These are phyloP conservation scores for Tortricodes alternella DNA, from an alignment of 2,888 invertebrate species.

Conservation along the genomic window DNA sequence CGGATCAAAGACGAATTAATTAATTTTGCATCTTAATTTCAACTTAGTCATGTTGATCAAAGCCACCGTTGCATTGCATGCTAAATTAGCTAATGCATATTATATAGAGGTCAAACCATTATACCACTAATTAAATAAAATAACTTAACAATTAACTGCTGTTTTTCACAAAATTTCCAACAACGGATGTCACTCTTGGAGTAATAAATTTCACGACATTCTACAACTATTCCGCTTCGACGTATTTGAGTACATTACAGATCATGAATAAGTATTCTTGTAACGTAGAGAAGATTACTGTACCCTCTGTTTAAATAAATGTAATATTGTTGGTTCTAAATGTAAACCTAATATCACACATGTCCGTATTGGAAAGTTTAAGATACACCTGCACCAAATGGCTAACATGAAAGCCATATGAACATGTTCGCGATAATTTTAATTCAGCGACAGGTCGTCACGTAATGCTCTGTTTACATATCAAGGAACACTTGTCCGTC, in stretches of 20 bases:
- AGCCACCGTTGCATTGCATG: too few relatives aligned
- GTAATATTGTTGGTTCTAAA: too few relatives aligned
- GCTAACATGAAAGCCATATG: background rate
- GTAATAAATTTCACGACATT: constrained; percentile 10
- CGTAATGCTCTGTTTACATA: constrained; percentile 41
- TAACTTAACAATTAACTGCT: constrained; percentile 10
- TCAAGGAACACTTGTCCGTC: constrained; percentile 43
- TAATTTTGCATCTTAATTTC: too few relatives aligned
- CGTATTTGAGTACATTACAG: background rate
- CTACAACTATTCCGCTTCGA: background rate
- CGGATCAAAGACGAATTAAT: too few relatives aligned
- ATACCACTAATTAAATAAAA: constrained; percentile 18
- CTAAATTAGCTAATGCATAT: constrained; percentile 11
- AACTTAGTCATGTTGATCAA: too few relatives aligned
- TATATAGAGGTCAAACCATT: background rate
- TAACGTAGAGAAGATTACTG: too few relatives aligned
- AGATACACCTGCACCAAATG: too few relatives aligned
- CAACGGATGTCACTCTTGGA: background rate
- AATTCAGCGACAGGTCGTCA: constrained; percentile 58
- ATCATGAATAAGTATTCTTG: background rate
- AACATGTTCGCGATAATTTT: background rate
- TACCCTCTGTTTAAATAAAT: too few relatives aligned
- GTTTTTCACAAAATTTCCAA: constrained; percentile 17
- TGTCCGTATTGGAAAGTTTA: background rate
- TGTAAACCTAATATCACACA: too few relatives aligned